phyloP scores from a whole-genome alignment of 2,797 vertebrate genomes.

The Eutrigla gurnardus region DNA sequence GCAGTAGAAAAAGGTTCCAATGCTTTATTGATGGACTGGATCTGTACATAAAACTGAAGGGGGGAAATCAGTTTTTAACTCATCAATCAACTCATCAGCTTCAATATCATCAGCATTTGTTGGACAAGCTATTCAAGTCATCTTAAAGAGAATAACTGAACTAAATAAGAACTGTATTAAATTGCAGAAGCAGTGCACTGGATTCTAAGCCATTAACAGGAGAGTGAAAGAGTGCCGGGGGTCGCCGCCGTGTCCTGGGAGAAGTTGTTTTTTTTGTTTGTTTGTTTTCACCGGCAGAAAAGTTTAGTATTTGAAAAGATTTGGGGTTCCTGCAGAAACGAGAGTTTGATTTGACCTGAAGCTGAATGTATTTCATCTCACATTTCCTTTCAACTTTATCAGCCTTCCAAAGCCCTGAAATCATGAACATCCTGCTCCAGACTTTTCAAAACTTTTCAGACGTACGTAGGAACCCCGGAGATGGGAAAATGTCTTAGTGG shows the following conservation, averaged over 20 bases:
- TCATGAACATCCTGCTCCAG: constrained; percentile 6
- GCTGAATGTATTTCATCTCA: constrained; percentile 75
- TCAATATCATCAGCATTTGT: constrained; percentile 38
- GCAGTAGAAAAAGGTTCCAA: constrained; percentile 56
- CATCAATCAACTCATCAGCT: constrained; percentile 37
- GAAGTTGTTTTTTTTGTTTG: background rate
- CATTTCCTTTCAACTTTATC: constrained; percentile 26
- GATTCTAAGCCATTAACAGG: constrained; percentile 83
- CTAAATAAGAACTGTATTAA: constrained; percentile 59
- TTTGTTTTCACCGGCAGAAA: background rate
- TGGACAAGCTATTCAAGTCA: constrained; percentile 30
- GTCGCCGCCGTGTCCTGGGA: constrained; percentile 21
- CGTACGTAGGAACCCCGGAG: constrained; percentile 30
- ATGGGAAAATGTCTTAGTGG: background rate
- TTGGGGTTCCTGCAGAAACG: constrained; percentile 49
- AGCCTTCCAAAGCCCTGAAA: constrained; percentile 36
- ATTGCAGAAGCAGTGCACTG: constrained; percentile 81
- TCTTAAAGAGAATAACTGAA: constrained; percentile 59
- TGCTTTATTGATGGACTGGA: constrained; percentile 69
- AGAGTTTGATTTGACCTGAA: constrained; percentile 36
- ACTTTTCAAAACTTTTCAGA: constrained; percentile 20
- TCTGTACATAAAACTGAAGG: constrained; percentile 48
- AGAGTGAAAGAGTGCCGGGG: constrained; percentile 44
- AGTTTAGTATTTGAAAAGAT: constrained; percentile 22
- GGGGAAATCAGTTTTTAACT: constrained; percentile 44